Conservation (phyloP, 2,113 vertebrate species). For the Plecotus auritus region DNA sequence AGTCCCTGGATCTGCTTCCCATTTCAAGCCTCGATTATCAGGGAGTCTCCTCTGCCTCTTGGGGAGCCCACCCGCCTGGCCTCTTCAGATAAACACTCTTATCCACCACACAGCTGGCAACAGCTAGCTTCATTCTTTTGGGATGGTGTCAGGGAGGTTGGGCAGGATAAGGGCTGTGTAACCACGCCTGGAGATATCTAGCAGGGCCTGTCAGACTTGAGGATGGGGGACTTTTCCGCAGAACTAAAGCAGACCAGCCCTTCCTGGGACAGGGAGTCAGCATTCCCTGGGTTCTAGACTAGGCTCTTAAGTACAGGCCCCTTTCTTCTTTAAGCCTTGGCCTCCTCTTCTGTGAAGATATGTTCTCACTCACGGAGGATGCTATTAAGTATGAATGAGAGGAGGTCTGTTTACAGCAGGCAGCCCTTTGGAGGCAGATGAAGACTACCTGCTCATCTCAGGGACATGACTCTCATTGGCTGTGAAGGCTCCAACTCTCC, state of each 20-base stretch:
- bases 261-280: not conserved
- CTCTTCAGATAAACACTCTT: constrained; percentile 51
- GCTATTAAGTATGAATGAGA: not conserved
- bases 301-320: not conserved
- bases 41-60: not conserved
- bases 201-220: not conserved
- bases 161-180: not conserved
- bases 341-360: not conserved
- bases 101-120: not conserved
- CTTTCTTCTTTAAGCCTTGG: not conserved
- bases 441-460: not conserved
- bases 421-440: not conserved
- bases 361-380: not conserved
- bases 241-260: not conserved
- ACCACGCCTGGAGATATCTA: not conserved
- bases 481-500: not conserved
- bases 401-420: not conserved
- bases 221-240: not conserved
- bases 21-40: constrained; percentile 35
- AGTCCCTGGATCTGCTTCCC: not conserved
- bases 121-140: constrained; percentile 7
- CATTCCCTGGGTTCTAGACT: not conserved
- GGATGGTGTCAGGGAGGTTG: not conserved
- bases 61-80: constrained; percentile 8
- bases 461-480: not conserved